Evolutionary conservation across 2,797 vertebrate genomes (phyloP), one percentile per base, ranked within the genome.

Genomic region (Potorous gilbertii): DNA sequence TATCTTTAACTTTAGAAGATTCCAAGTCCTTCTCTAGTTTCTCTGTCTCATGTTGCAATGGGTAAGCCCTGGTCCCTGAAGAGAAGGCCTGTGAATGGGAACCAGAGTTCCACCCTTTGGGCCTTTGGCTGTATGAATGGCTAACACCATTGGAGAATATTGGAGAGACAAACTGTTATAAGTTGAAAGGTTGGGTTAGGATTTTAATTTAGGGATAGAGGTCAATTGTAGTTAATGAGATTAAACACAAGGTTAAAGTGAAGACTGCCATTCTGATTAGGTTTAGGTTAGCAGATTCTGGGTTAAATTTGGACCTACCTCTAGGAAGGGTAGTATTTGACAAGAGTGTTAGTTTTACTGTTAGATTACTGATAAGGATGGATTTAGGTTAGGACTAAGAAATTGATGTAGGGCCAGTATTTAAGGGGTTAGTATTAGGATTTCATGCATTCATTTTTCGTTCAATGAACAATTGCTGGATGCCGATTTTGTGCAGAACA

Each of bases 1-100:
- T 95, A 97, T 94, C 96, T 98, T 98, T 98, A 98, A 96, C 96
- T 97, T 98, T 96, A 96, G 96, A 97, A 97, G 95, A 97, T 97
- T 98, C 97, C 98, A 98, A 98, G 97, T 50, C 62, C 50, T 66
- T 97, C 95, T 55, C n/a, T 91, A 95, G 62, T 92, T 96, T 55
- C 95, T 92, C 54, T 90, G 56, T 1, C 92, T 57, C 56, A 40
- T 93, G 90, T 97, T 81, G n/a, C 62, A 87, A 0, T 95, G 97
- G 62, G 46, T 94, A 92, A 97, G 81, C 0, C 74, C 93, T 92
- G 55, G 16, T 81, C 96, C 97, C 94, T 96, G 97, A 97, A 97
- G 50, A 94, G 74, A 81, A 81, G 40, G 40, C 74, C 74, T 81
- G 74, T 24, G 74, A 81, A 81, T 46, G n/a, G 40, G 21, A 81